Percentiles rank a stretch among this genome's conserved stretches.
phyloP scores from a whole-genome alignment of 1,140 invertebrate species.

The Drosophila pandora region DNA sequence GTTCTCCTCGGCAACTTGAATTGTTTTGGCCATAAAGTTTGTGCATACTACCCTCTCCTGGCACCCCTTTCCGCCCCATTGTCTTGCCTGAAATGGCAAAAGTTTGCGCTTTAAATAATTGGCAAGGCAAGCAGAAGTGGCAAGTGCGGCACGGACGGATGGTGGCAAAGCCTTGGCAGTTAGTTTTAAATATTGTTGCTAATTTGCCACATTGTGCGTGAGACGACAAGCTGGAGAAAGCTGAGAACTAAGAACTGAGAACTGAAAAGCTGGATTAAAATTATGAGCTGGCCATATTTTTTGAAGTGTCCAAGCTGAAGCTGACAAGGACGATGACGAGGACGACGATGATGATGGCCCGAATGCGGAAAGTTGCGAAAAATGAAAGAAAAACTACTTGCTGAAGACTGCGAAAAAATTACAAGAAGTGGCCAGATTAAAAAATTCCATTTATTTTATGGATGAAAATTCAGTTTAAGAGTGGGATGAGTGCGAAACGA shows the following conservation, averaged over 20 bases:
- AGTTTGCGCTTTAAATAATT: constrained; percentile 78
- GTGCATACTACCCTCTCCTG: constrained; percentile 2
- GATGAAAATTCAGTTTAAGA: constrained; percentile 8
- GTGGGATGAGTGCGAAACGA: constrained; percentile 13
- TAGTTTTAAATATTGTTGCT: constrained; percentile 81
- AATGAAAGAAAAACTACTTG: constrained; percentile 46
- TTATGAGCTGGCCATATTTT: constrained; percentile 79
- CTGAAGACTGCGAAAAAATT: constrained; percentile 44
- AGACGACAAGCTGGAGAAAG: neutral
- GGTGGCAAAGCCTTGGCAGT: constrained; percentile 52
- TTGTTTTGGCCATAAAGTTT: constrained; percentile 75
- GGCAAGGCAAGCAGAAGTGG: constrained; percentile 40
- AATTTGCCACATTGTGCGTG: constrained; percentile 80
- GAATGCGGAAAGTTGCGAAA: constrained; percentile 36
- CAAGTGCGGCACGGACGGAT: neutral
- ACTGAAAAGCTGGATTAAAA: constrained; percentile 73
- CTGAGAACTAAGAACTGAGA: constrained; percentile 25
- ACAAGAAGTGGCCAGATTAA: constrained; percentile 36
- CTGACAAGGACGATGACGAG: constrained; percentile 48
- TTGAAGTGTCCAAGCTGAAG: constrained; percentile 63
- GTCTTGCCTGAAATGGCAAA: constrained; percentile 66
- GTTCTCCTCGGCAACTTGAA: constrained; percentile 43
- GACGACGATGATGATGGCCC: constrained; percentile 23
- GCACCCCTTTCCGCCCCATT: constrained; percentile 10
- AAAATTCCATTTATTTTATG: constrained; percentile 46